phyloP scores from a whole-genome alignment of 2,888 invertebrate species.

The Oscheius sp. region DNA sequence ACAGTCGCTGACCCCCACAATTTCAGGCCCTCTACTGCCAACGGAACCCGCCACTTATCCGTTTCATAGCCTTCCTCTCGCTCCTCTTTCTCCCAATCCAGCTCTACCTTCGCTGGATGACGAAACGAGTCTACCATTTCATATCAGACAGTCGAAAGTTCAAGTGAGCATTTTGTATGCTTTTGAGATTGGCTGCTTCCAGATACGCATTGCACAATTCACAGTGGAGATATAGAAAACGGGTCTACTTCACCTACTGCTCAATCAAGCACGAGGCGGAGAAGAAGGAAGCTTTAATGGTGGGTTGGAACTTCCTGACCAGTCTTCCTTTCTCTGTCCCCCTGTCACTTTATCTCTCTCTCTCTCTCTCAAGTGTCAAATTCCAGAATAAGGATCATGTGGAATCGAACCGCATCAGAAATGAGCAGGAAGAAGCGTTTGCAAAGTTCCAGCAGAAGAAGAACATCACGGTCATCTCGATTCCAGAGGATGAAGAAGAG shows the following conservation, averaged over 20 bases:
- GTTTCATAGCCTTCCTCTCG: conserved; percentile 70
- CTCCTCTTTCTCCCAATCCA: conserved; percentile 70
- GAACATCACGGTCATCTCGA: conserved; percentile 57
- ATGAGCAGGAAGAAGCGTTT: conserved; percentile 55
- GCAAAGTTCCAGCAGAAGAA: conserved; percentile 56
- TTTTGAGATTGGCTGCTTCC: conserved; percentile 14
- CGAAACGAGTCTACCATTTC: conserved; percentile 70
- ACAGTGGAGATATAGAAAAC: conserved; percentile 70
- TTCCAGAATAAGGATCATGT: conserved; percentile 47
- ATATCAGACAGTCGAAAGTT: conserved; percentile 69
- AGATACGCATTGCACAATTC: conserved; percentile 69
- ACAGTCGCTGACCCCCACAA: neutral
- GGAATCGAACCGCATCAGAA: conserved; percentile 45
- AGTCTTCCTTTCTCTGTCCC: neutral
- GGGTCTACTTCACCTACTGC: conserved; percentile 72
- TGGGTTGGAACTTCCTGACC: neutral
- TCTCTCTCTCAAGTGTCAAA: no score
- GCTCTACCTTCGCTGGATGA: conserved; percentile 69
- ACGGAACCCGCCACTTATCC: conserved; percentile 66
- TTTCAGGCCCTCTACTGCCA: conserved; percentile 48
- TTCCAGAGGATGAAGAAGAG: conserved; percentile 34
- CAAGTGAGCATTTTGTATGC: conserved; percentile 45
- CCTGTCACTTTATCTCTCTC: neutral
- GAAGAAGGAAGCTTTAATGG: conserved; percentile 49
- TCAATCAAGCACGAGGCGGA: conserved; percentile 65